Conservation (phyloP, 2,888 invertebrate species). For the Acanthacorydalis orientalis region DNA sequence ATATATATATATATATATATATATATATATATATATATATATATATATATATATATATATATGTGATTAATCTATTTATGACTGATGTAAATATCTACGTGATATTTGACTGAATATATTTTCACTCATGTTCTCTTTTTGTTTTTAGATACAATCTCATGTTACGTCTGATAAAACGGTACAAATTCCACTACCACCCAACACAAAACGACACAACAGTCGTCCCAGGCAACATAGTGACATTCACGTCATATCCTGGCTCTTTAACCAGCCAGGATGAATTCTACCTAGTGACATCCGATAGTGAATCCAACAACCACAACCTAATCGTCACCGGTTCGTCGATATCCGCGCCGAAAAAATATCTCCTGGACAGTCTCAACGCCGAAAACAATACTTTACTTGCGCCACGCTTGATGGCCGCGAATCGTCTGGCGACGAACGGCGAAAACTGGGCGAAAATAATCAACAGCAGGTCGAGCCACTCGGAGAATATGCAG, state of each 20-base stretch:
- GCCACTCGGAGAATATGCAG: constrained; percentile 72
- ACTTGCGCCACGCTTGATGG: constrained; percentile 59
- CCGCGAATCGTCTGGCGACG: constrained; percentile 64
- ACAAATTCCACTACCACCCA: constrained; percentile 59
- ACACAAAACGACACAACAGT: constrained; percentile 30
- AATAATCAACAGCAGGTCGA: constrained; percentile 49
- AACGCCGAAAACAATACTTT: constrained; percentile 3
- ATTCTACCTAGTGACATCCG: constrained; percentile 44
- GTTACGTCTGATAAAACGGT: constrained; percentile 70
- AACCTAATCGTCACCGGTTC: constrained; percentile 59
- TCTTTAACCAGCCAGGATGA: constrained; percentile 69
- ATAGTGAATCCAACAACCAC: constrained; percentile 24
- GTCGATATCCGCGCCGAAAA: constrained; percentile 57
- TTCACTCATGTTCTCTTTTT: too few relatives aligned
- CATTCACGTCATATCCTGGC: constrained; percentile 75
- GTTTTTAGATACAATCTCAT: constrained; percentile 53
- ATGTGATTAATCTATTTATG: too few relatives aligned
- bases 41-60: too few relatives aligned
- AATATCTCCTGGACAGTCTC: constrained; percentile 49
- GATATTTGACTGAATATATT: too few relatives aligned
- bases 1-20: too few relatives aligned
- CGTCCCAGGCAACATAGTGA: constrained; percentile 49
- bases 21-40: too few relatives aligned
- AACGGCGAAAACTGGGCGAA: constrained; percentile 59
- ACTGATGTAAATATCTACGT: too few relatives aligned